Conservation (phyloP, 1,140 invertebrate genomes). For the Panulirus ornatus region DNA sequence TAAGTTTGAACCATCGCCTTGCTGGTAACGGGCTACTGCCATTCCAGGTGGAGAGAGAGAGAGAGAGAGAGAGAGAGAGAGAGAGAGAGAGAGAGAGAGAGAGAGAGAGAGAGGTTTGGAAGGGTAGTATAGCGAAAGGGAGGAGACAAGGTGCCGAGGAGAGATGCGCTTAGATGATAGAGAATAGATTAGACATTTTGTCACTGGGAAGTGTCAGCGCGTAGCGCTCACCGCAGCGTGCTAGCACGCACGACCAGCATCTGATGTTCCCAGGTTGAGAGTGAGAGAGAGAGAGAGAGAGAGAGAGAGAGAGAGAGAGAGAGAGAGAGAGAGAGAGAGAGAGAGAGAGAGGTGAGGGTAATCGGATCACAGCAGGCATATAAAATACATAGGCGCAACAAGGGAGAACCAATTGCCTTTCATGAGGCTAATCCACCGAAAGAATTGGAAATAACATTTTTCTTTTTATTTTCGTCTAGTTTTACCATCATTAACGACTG, state of each 20-base stretch:
- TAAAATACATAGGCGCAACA: neutral
- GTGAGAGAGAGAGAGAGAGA: slow-evolving; percentile 16
- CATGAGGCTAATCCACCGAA: too few species aligned
- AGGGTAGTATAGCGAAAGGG: too few species aligned
- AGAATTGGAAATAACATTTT: too few species aligned
- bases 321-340: neutral
- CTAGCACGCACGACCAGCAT: too few species aligned
- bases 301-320: slow-evolving; percentile 21
- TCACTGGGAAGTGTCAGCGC: neutral
- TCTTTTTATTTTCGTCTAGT: too few species aligned
- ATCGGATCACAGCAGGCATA: neutral
- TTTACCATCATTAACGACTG: too few species aligned
- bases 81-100: neutral
- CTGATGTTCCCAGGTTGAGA: too few species aligned
- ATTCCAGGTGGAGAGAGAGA: neutral
- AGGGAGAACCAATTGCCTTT: neutral
- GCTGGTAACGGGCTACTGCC: neutral
- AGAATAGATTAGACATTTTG: neutral
- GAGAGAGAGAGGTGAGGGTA: neutral
- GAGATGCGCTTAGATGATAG: neutral
- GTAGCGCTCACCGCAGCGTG: too few species aligned
- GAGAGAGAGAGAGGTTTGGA: neutral
- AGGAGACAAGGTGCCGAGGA: too few species aligned
- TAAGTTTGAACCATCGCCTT: neutral
- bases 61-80: neutral